phyloP scores from a whole-genome alignment of 2,113 vertebrate species.

The Chlorocebus sabaeus region DNA sequence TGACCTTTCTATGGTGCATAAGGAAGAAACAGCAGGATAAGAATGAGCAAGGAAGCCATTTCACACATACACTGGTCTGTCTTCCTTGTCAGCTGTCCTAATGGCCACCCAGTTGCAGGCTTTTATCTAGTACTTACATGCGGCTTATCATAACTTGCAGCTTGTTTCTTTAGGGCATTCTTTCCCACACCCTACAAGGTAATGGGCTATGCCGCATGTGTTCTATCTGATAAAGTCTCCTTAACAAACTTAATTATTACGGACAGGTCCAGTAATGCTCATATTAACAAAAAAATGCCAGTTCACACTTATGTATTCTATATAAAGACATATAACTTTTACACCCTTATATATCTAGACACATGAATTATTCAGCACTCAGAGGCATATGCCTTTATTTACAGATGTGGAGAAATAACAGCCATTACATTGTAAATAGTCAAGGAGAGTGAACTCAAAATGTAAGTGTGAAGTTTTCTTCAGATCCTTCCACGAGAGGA shows the following conservation, averaged over 20 bases:
- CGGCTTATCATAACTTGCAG: neutral
- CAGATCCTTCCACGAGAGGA: neutral
- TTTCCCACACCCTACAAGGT: neutral
- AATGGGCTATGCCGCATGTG: neutral
- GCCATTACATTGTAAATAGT: neutral
- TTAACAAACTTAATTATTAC: neutral
- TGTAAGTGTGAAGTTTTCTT: neutral
- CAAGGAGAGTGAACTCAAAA: neutral
- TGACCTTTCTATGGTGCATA: neutral
- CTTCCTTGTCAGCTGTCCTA: neutral
- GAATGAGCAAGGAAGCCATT: neutral
- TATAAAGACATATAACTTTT: neutral
- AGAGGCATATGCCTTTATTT: neutral
- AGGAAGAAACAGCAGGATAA: neutral
- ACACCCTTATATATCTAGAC: neutral
- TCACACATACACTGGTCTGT: neutral
- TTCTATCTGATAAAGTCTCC: constrained; percentile 23
- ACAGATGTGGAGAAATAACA: neutral
- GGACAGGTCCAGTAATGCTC: neutral
- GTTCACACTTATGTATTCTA: neutral
- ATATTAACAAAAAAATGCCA: constrained; percentile 11
- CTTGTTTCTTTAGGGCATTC: constrained; percentile 4
- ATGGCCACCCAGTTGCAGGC: neutral
- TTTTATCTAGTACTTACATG: neutral
- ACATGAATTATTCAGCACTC: neutral